Evolutionary conservation across 2,113 vertebrate species (phyloP), one percentile per base, ranked within the genome.

Genomic region (Reinhardtius hippoglossoides): DNA sequence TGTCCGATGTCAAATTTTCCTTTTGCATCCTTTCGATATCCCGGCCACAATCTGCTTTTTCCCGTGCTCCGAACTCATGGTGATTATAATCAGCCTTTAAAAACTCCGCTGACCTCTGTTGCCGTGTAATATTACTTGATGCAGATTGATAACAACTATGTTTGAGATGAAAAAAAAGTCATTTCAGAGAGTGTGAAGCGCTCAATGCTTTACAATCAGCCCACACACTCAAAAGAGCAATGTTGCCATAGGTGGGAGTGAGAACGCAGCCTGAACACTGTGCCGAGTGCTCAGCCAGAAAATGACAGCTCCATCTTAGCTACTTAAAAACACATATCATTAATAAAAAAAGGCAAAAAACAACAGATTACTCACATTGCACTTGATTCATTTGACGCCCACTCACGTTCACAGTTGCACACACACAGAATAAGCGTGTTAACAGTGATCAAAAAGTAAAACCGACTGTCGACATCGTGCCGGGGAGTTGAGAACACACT

Each of bases 301-400:
- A 77, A 89, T 72, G 84, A 82, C 82, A 80, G 78, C 81, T 82
- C 78, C 81, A 85, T 88, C 74, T 72, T 44, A 65, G 71, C 63
- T 84, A 78, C 83, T 86, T 84, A 86, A 88, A 89, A 91, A 84
- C 80, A 78, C 82, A 78, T 82, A 75, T 77, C 76, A 76, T 87
- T 87, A 88, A 90, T 84, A 74, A 88, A 82, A 78, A 31, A 31
- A 31, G 1, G 73, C 56, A 79, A 81, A 81, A 78, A 61, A 76
- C 62, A 54, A 84, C 56, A 71, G 75, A 90, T 84, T 76, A 81
- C 55, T 83, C 70, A 70, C 69, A 76, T 62, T 68, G 78, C 44
- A 83, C 69, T 86, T 67, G 71, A 73, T 81, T 87, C 59, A 74
- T 81, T 76, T 24, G 69, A 56, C 78, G 58, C 81, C 27, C 78